A percentile compares a stretch with the other conserved stretches of the same genome.
Conservation (phyloP, 1,140 invertebrate genomes). For the Homalodisca vitripennis region DNA sequence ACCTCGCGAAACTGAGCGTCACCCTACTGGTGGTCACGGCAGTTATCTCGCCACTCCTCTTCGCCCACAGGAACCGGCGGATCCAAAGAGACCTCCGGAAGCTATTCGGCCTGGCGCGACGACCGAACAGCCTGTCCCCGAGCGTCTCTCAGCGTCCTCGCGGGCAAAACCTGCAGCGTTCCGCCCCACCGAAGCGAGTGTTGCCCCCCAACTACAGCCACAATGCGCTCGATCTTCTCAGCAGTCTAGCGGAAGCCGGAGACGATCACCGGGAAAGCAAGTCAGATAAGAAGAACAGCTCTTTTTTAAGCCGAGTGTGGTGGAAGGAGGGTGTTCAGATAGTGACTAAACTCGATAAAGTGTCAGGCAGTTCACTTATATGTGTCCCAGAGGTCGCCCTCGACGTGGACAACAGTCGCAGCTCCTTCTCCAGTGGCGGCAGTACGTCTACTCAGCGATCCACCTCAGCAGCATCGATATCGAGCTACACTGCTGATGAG, state of each 20-base stretch:
- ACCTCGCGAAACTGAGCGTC: slow-evolving; percentile 55
- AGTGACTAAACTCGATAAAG: slow-evolving; percentile 48
- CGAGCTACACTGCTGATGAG: slow-evolving; percentile 2
- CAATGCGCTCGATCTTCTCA: slow-evolving; percentile 10
- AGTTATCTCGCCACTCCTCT: slow-evolving; percentile 71
- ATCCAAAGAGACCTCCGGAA: slow-evolving; percentile 68
- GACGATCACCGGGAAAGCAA: not conserved
- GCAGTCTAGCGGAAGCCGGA: not conserved
- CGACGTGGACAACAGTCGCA: slow-evolving; percentile 52
- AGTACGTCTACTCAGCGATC: slow-evolving; percentile 51
- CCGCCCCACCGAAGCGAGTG: slow-evolving; percentile 32
- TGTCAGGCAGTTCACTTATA: slow-evolving; percentile 46
- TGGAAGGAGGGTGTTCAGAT: slow-evolving; percentile 45
- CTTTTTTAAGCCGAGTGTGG: slow-evolving; percentile 28
- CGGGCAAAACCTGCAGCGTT: slow-evolving; percentile 39
- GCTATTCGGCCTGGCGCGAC: slow-evolving; percentile 55
- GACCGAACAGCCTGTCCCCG: slow-evolving; percentile 43
- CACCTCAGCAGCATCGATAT: slow-evolving; percentile 48
- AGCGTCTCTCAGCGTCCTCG: slow-evolving; percentile 38
- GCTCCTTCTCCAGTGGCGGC: slow-evolving; percentile 55
- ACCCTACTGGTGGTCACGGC: slow-evolving; percentile 66
- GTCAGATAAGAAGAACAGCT: slow-evolving; percentile 4
- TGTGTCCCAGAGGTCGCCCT: slow-evolving; percentile 52
- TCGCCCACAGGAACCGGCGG: slow-evolving; percentile 72
- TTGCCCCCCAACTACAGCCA: not conserved